A percentile compares a stretch with the other conserved stretches of the same genome.
Evolutionary conservation across 2,888 invertebrate genomes (phyloP).

Genomic region (Gasteruption jaculator): DNA sequence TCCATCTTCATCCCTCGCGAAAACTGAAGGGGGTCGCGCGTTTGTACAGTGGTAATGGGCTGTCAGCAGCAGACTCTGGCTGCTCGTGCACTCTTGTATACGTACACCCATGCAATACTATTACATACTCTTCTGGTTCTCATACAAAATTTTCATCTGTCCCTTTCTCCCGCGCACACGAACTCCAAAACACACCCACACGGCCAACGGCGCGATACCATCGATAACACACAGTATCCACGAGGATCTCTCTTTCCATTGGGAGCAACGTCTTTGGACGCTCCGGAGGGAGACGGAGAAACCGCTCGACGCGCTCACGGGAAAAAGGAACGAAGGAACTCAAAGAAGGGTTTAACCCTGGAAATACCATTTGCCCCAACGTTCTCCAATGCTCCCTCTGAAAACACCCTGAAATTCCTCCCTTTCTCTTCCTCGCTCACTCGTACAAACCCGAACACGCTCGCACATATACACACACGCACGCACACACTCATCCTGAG

Average conservation of each 20-base stretch:
- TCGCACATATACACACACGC: conserved; percentile 24
- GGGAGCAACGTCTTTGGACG: too few species aligned
- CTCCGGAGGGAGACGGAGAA: too few species aligned
- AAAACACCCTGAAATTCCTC: conserved; percentile 11
- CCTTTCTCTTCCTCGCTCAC: conserved; percentile 12
- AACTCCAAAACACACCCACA: conserved; percentile 17
- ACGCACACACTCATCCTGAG: conserved; percentile 29
- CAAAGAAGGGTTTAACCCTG: too few species aligned
- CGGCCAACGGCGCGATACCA: conserved; percentile 12
- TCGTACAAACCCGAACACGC: conserved; percentile 22
- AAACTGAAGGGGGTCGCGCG: too few species aligned
- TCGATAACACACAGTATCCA: neutral
- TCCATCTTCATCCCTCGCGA: too few species aligned
- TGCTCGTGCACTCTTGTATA: conserved; percentile 43
- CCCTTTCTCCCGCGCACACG: conserved; percentile 15
- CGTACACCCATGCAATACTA: conserved; percentile 36
- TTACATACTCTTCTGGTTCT: conserved; percentile 7
- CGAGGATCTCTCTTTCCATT: too few species aligned
- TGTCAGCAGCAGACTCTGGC: conserved; percentile 46
- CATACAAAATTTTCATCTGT: conserved; percentile 4
- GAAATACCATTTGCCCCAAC: too few species aligned
- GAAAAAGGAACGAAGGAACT: too few species aligned
- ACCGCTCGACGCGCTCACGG: neutral
- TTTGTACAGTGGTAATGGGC: conserved; percentile 50
- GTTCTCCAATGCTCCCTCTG: too few species aligned